Percentiles rank a stretch among this genome's conserved stretches.
Evolutionary conservation across 1,140 invertebrate genomes (phyloP).

Genomic region (Tetramorium parvispinum): DNA sequence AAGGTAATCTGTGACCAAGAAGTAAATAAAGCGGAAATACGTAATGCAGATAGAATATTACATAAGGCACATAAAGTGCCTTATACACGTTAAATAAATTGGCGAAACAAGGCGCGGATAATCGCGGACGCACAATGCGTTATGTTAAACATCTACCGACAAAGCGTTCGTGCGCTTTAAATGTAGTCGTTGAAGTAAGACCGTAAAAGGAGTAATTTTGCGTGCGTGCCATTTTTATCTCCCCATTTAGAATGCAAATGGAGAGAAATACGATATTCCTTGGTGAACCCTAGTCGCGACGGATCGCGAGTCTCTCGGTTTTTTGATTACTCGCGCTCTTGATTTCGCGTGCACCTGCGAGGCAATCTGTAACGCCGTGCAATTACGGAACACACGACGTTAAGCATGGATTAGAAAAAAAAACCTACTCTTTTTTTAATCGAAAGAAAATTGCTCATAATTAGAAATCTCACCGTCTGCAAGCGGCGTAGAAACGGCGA

Average conservation of each 20-base stretch:
- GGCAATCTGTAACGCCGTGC: conserved; percentile 32
- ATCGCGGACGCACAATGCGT: neutral
- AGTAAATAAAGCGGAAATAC: conserved; percentile 38
- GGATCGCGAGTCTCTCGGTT: neutral
- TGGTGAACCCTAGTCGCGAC: neutral
- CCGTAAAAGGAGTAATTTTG: conserved; percentile 6
- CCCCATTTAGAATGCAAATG: conserved; percentile 36
- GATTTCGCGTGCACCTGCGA: neutral
- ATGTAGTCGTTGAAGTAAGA: conserved; percentile 1
- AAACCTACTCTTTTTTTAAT: neutral
- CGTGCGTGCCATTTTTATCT: conserved; percentile 30
- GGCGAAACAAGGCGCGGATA: neutral
- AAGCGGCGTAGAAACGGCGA: neutral
- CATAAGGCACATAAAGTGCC: conserved; percentile 39
- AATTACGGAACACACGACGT: neutral
- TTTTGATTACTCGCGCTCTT: neutral
- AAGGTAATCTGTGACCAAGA: conserved; percentile 29
- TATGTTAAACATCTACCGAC: neutral
- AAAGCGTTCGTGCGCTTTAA: neutral
- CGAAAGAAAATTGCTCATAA: neutral
- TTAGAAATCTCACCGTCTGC: neutral
- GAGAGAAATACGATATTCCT: neutral
- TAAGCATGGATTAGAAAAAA: neutral
- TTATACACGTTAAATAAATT: conserved; percentile 35
- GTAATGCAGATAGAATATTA: neutral